These are phyloP conservation scores for Arnoldichthys spilopterus DNA, from an alignment of 2,797 vertebrate genomes.

Conservation along the genomic window DNA sequence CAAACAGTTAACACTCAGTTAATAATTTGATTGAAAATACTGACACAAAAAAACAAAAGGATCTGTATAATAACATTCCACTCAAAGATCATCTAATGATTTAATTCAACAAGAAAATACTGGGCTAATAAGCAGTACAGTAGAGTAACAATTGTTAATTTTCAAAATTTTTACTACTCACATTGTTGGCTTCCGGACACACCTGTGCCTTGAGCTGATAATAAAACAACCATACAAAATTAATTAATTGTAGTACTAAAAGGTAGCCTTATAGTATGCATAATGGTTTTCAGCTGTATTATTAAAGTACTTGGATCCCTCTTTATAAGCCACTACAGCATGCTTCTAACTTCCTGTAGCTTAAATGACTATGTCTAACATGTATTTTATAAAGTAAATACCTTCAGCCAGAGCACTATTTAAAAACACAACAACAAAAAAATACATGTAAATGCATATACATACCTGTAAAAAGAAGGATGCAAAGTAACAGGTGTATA, in stretches of 20 bases:
- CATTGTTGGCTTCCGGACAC: not conserved
- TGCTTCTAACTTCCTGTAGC: not conserved
- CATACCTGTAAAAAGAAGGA: slow-evolving; percentile 36
- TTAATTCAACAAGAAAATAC: not conserved
- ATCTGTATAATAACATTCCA: not conserved
- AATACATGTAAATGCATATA: not conserved
- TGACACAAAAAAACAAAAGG: not conserved
- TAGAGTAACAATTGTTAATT: not conserved
- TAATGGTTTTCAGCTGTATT: not conserved
- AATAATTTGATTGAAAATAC: not conserved
- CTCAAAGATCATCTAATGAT: not conserved
- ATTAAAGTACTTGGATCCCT: not conserved
- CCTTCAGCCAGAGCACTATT: not conserved
- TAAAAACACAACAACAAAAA: no score
- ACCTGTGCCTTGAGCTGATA: not conserved
- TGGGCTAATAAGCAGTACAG: not conserved
- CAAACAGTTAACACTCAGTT: not conserved
- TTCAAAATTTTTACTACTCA: no score
- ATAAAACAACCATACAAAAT: slow-evolving; percentile 7
- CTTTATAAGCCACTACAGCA: not conserved
- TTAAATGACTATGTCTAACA: not conserved
- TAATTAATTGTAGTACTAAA: not conserved
- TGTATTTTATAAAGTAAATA: not conserved
- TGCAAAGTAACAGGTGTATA: not conserved
- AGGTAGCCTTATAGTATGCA: not conserved